phyloP scores from a whole-genome alignment of 2,888 invertebrate genomes.

The Parapristionchus giblindavisi region DNA sequence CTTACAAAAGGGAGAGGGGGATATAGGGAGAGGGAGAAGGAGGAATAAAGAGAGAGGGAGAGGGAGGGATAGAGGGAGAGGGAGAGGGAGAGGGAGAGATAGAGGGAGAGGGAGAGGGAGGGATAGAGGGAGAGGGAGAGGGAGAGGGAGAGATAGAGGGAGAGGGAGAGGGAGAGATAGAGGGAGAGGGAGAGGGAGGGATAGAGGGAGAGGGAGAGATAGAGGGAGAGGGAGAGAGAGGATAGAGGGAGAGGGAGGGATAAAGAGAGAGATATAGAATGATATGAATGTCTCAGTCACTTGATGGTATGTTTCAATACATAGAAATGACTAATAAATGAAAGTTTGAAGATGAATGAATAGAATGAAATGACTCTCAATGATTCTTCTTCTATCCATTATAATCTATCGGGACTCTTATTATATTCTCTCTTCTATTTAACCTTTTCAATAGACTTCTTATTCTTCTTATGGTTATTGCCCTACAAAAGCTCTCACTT shows the following conservation, averaged over 20 bases:
- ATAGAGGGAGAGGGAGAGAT: not conserved
- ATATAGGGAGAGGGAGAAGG: too few species aligned
- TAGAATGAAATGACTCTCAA: not conserved
- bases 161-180: not conserved
- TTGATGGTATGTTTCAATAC: too few species aligned
- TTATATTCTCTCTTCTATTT: not conserved
- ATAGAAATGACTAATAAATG: constrained; percentile 9
- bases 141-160: not conserved
- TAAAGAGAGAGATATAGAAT: constrained; percentile 13
- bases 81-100: not conserved
- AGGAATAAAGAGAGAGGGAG: too few species aligned
- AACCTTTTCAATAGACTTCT: not conserved
- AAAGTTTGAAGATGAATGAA: constrained; percentile 11
- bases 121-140: not conserved
- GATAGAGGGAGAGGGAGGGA: not conserved
- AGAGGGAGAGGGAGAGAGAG: constrained; percentile 5
- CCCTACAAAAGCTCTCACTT: not conserved
- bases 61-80: not conserved
- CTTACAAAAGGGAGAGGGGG: too few species aligned
- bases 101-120: not conserved
- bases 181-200: constrained; percentile 5
- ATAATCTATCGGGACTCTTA: not conserved
- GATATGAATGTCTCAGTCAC: too few species aligned
- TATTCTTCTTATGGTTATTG: not conserved
- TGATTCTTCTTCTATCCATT: not conserved